Evolutionary conservation across 1,140 invertebrate species (phyloP).

Genomic region (Ruditapes philippinarum): DNA sequence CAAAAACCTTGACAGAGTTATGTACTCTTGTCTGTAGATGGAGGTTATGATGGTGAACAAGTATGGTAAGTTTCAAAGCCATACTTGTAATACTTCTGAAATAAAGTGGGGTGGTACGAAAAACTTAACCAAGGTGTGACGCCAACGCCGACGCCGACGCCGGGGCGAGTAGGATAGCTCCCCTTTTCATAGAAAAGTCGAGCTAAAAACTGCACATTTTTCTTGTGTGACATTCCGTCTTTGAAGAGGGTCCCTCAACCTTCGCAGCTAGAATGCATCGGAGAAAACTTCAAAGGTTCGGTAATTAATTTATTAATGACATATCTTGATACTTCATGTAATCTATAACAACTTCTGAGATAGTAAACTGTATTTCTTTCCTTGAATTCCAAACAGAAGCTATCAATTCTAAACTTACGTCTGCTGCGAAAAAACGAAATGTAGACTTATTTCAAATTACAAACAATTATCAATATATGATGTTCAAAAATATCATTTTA

Average conservation of each 20-base stretch:
- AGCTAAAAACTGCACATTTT: too few relatives aligned
- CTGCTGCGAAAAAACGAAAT: constrained; percentile 7
- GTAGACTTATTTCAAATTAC: neutral
- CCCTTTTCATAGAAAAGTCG: too few relatives aligned
- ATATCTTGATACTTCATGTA: neutral
- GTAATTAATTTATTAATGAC: constrained; percentile 31
- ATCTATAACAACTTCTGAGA: neutral
- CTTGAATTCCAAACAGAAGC: neutral
- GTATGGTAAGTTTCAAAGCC: too few relatives aligned
- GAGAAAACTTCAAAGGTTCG: neutral
- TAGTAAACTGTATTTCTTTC: neutral
- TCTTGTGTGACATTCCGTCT: neutral
- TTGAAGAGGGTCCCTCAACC: neutral
- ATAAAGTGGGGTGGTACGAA: too few relatives aligned
- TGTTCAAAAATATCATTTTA: neutral
- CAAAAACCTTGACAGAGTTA: too few relatives aligned
- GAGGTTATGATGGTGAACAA: too few relatives aligned
- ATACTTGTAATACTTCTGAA: too few relatives aligned
- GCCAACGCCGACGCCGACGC: too few relatives aligned
- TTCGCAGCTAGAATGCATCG: neutral
- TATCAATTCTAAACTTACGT: neutral
- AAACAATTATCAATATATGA: neutral
- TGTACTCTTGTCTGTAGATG: too few relatives aligned
- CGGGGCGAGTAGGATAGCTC: too few relatives aligned
- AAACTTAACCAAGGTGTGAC: too few relatives aligned